phyloP scores from a whole-genome alignment of 2,888 invertebrate genomes.

The Cephus pulcher region DNA sequence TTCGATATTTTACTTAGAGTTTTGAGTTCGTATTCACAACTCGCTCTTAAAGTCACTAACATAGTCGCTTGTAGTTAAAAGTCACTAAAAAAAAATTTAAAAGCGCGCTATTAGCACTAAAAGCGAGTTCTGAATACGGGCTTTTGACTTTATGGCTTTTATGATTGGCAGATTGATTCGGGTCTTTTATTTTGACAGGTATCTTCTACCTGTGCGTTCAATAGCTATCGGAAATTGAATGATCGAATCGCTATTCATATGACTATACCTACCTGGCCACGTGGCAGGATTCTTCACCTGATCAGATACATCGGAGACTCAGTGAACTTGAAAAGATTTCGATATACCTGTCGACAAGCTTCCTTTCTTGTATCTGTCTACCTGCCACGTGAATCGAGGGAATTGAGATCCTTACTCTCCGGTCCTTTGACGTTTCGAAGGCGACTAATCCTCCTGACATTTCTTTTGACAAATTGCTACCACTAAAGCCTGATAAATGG shows the following conservation, averaged over 20 bases:
- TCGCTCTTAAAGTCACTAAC: no score
- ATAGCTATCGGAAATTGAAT: not conserved
- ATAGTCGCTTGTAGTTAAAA: no score
- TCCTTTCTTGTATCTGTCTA: not conserved
- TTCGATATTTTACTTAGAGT: not conserved
- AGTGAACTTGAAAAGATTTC: not conserved
- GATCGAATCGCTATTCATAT: not conserved
- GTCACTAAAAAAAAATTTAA: no score
- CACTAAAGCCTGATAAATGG: not conserved
- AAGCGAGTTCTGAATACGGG: no score
- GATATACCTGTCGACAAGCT: not conserved
- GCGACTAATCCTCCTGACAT: not conserved
- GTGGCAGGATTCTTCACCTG: not conserved
- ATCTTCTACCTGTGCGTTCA: not conserved
- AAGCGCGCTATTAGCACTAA: no score
- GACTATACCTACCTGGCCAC: not conserved
- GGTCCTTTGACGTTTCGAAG: not conserved
- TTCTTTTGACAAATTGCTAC: not conserved
- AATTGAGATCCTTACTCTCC: not conserved
- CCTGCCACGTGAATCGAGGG: not conserved
- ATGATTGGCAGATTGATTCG: not conserved
- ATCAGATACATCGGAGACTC: not conserved
- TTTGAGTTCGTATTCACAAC: no score
- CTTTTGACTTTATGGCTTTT: not conserved
- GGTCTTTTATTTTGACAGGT: not conserved